Evolutionary conservation across 1,140 invertebrate species (phyloP), one percentile per base, ranked within the genome.

Genomic region (Meloidogyne exigua): DNA sequence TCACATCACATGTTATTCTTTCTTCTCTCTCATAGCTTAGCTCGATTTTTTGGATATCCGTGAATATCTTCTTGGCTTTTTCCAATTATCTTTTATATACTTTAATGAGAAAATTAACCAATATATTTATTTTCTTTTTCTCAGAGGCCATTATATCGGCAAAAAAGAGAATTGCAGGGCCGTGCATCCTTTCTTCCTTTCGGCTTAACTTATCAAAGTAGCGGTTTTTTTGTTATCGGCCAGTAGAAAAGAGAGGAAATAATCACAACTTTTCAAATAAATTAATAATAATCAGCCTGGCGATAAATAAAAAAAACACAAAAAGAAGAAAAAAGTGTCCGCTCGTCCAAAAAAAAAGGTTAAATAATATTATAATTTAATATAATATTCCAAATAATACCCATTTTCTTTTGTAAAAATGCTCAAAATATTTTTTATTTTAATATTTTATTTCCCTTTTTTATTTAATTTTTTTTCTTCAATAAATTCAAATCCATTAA

Each of bases 401-500:
- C n/a, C n/a, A n/a, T n/a, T n/a, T n/a, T n/a, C n/a, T 32, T 32
- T 32, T 32, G 7, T 32, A 32, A 3, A 15, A 44, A 57, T 57
- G 49, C 4, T 12, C n/a, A 57, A 57, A 57, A 57, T 57, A 57
- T 57, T 57, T 57, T 57, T 57, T 57, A 57, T 57, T 57, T n/a
- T 57, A 39, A 39, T 39, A 4, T 39, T 39, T 39, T 39, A 3
- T 39, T 39, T 39, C 10, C 36, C 36, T 57, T 57, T 57, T 5
- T n/a, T 18, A 18, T 49, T 49, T 49, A 18, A 18, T 3, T 49
- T 57, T 57, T 57, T 57, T 57, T 7, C 49, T 57, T 57, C 49
- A 57, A 57, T 57, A n/a, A 57, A 57, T 57, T 57, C 49, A 57
- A n/a, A 57, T 26, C 79, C 79, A 18, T 80, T 80, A 64, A 81